Evolutionary conservation across 1,140 invertebrate species (phyloP), one percentile per base, ranked within the genome.

Genomic region (Pseudomyrmex dendroicus): DNA sequence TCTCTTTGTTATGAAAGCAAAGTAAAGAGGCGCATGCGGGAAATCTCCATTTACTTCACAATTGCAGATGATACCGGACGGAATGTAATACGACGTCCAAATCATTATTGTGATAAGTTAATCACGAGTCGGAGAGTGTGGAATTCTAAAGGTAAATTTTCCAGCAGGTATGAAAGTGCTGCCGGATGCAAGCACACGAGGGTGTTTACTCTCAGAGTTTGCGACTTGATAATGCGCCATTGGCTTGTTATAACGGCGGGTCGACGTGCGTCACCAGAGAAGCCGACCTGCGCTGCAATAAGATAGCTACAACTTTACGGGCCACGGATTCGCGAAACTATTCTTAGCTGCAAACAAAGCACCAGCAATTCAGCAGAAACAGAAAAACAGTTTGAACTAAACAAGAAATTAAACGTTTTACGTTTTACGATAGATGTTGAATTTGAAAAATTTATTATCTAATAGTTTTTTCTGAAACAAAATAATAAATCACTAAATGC

Each of bases 221-320:
- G 62, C 54, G 61, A 67, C 68, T 74, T 82, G 76, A 85, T 85
- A 82, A 85, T 83, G 61, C 72, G 54, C 82, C 83, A 84, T 85
- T 82, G 85, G 77, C 64, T 63, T 59, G 68, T 35, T 86, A 72
- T 74, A 85, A 70, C 83, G 56, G 54, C 52, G 17, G 12, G 35
- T 22, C 72, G 15, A 50, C 73, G 82, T 66, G 73, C 62, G 70
- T 25, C 35, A 35, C 44, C 48, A 22, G 61, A 73, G 66, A 62
- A 84, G 63, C 44, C 35, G 35, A 44, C 74, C 44, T 12, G 35
- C 76, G 52, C 44, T 20, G 66, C 57, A 70, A 74, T 59, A 70
- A 72, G 54, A 85, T 85, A 83, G 84, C 70, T 48, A 25, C 44
- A 83, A 85, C 54, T 50, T 25, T 48, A 68, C 54, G 63, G 54